Percentiles rank a stretch among this genome's conserved stretches.
Conservation (phyloP, 2,888 invertebrate genomes). For the Rotaria sp. region DNA sequence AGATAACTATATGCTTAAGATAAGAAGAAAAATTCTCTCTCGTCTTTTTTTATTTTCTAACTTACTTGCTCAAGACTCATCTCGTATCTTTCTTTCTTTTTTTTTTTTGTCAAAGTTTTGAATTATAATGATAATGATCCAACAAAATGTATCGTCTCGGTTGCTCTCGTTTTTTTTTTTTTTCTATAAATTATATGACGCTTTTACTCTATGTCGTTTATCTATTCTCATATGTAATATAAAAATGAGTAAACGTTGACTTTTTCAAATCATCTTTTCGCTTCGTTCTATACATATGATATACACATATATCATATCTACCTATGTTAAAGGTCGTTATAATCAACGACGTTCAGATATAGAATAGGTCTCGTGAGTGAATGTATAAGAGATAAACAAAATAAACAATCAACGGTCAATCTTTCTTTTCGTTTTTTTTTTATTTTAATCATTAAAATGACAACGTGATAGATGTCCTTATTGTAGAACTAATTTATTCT, state of each 20-base stretch:
- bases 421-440: not conserved
- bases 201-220: not conserved
- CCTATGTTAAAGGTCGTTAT: not conserved
- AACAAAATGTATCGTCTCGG: not conserved
- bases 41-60: not conserved
- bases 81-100: not conserved
- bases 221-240: not conserved
- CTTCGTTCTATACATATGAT: not conserved
- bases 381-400: not conserved
- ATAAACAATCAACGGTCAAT: not conserved
- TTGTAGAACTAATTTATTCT: not conserved
- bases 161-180: not conserved
- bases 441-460: not conserved
- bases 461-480: not conserved
- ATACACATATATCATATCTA: not conserved
- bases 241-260: not conserved
- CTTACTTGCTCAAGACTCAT: conserved; percentile 7
- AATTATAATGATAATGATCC: not conserved
- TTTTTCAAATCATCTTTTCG: not conserved
- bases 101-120: not conserved
- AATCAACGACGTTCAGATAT: not conserved
- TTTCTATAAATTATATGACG: not conserved
- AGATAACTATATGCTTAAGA: not conserved
- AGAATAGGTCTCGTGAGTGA: not conserved
- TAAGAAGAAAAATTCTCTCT: not conserved